Conservation (phyloP, 2,797 vertebrate genomes). For the Sebastes matsubarae region DNA sequence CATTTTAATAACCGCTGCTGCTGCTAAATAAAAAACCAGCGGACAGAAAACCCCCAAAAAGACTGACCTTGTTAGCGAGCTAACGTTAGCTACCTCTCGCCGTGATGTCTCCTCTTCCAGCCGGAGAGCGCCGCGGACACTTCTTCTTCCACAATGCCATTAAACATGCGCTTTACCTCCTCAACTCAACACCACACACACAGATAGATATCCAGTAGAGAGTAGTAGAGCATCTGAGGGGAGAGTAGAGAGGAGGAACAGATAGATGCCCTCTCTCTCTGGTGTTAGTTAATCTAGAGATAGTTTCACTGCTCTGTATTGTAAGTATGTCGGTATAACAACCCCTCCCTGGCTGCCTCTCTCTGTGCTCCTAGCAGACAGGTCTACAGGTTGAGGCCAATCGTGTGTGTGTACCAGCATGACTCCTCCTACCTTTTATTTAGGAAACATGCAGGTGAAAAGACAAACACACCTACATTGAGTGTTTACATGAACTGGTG, state of each 20-base stretch:
- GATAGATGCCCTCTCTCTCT: background rate
- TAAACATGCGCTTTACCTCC: slow-evolving; percentile 45
- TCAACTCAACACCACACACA: background rate
- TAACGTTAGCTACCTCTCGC: slow-evolving; percentile 75
- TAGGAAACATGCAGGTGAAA: slow-evolving; percentile 55
- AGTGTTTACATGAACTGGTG: background rate
- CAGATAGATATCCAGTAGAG: background rate
- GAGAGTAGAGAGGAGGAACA: background rate
- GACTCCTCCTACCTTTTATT: slow-evolving; percentile 66
- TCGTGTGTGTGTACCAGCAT: slow-evolving; percentile 31
- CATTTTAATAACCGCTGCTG: background rate
- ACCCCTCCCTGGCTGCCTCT: slow-evolving; percentile 66
- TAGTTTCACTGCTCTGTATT: slow-evolving; percentile 37
- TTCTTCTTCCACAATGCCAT: slow-evolving; percentile 64
- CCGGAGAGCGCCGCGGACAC: slow-evolving; percentile 57
- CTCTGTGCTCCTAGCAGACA: slow-evolving; percentile 54
- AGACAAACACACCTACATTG: background rate
- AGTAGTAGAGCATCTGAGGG: background rate
- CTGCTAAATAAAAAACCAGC: background rate
- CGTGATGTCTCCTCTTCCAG: slow-evolving; percentile 64
- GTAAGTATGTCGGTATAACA: slow-evolving; percentile 46
- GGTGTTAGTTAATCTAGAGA: slow-evolving; percentile 20
- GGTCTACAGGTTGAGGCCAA: slow-evolving; percentile 76
- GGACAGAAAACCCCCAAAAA: slow-evolving; percentile 22
- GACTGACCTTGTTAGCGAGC: slow-evolving; percentile 83